These are phyloP conservation scores for Poecilus cupreus DNA, from an alignment of 2,888 invertebrate species.

Conservation along the genomic window DNA sequence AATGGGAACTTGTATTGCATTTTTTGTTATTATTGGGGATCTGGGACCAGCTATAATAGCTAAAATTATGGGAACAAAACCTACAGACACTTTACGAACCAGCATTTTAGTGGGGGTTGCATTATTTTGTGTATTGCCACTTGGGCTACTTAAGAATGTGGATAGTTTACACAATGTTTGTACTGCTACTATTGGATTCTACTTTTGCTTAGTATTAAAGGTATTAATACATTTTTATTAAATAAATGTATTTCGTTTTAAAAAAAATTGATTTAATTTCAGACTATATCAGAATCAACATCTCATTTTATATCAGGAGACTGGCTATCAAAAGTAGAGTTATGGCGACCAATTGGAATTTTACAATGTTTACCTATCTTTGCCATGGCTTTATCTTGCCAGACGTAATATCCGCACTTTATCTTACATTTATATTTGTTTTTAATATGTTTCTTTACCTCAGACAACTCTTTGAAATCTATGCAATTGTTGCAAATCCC, in stretches of 20 bases:
- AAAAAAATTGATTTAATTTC: slow-evolving; percentile 61
- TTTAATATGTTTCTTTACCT: slow-evolving; percentile 63
- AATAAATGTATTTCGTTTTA: not conserved
- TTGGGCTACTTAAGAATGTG: slow-evolving; percentile 91
- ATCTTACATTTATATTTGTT: slow-evolving; percentile 40
- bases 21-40: slow-evolving; percentile 98
- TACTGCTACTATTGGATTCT: slow-evolving; percentile 93
- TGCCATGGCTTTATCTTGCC: slow-evolving; percentile 97
- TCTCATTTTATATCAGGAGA: slow-evolving; percentile 83
- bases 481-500: slow-evolving; percentile 91
- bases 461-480: slow-evolving; percentile 94
- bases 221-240: slow-evolving; percentile 72
- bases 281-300: slow-evolving; percentile 88
- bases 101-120: slow-evolving; percentile 83
- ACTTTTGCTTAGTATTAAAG: slow-evolving; percentile 90
- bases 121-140: slow-evolving; percentile 88
- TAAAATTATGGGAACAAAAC: slow-evolving; percentile 76
- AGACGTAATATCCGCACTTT: slow-evolving; percentile 81
- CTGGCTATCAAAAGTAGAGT: slow-evolving; percentile 83
- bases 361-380: slow-evolving; percentile 96
- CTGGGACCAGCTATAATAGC: slow-evolving; percentile 93
- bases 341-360: slow-evolving; percentile 90
- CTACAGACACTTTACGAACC: slow-evolving; percentile 74
- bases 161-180: slow-evolving; percentile 92
- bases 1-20: slow-evolving; percentile 95